These are phyloP conservation scores for Actenoides hombroni DNA, from an alignment of 2,113 vertebrate species.

Conservation along the genomic window DNA sequence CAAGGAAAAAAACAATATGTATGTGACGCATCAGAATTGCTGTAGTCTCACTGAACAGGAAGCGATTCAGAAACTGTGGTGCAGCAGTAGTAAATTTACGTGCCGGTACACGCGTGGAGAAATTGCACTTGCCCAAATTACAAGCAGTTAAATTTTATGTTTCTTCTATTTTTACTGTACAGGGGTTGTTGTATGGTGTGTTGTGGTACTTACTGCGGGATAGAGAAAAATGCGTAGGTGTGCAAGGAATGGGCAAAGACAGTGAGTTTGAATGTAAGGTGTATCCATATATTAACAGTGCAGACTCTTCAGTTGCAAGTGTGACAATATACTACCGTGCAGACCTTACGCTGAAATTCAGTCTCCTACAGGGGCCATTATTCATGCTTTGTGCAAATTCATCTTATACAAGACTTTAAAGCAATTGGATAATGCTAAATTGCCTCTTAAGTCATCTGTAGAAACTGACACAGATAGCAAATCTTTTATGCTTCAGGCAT, in stretches of 20 bases:
- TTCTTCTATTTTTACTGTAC: neutral
- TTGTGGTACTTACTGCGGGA: neutral
- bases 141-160: neutral
- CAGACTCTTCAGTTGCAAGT: neutral
- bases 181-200: neutral
- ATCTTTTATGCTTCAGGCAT: slow-evolving; percentile 49
- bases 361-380: neutral
- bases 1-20: rapidly evolving
- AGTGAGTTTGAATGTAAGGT: neutral
- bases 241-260: neutral
- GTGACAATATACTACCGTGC: neutral
- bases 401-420: slow-evolving; percentile 11
- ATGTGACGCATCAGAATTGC: rapidly evolving
- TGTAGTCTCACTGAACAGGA: neutral
- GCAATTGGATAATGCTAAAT: slow-evolving; percentile 19
- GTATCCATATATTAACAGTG: neutral
- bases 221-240: neutral
- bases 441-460: slow-evolving; percentile 28
- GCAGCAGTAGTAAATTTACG: neutral
- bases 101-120: neutral
- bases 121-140: neutral
- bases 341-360: neutral
- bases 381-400: slow-evolving; percentile 15
- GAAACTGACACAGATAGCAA: slow-evolving; percentile 46
- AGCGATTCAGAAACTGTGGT: neutral